A percentile compares a stretch with the other conserved stretches of the same genome.
Evolutionary conservation across 2,797 vertebrate genomes (phyloP).

Genomic region (Danio aesculapii): DNA sequence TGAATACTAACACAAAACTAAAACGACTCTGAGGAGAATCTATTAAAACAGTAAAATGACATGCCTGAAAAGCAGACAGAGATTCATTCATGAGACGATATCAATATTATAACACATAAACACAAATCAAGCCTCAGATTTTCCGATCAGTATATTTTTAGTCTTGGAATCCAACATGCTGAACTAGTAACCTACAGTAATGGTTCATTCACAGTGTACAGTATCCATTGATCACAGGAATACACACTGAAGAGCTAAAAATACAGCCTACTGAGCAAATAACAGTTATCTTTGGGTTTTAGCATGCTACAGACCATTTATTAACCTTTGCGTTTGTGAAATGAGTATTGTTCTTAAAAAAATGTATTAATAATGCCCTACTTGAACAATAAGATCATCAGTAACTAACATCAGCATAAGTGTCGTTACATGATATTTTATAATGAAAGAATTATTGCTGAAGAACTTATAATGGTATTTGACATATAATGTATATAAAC

Average conservation of each 20-base stretch:
- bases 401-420: background rate
- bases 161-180: slow-evolving; percentile 30
- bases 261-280: slow-evolving; percentile 12
- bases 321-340: slow-evolving; percentile 11
- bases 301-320: slow-evolving; percentile 34
- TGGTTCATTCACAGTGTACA: slow-evolving; percentile 35
- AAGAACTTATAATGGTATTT: background rate
- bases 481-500: slow-evolving; percentile 35
- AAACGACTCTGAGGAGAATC: background rate
- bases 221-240: slow-evolving; percentile 15
- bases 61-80: background rate
- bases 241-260: slow-evolving; percentile 3
- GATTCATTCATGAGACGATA: background rate
- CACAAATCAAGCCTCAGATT: background rate
- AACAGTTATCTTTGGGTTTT: slow-evolving; percentile 48
- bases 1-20: too few species aligned
- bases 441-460: background rate
- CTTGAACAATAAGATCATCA: background rate
- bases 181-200: slow-evolving; percentile 36
- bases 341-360: background rate
- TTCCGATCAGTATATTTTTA: slow-evolving; percentile 9
- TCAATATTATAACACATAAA: slow-evolving; percentile 15
- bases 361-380: slow-evolving; percentile 14
- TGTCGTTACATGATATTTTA: background rate
- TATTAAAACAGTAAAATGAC: background rate